Conservation (phyloP, 23 tunicate species). For the Trididemnum clinides region DNA sequence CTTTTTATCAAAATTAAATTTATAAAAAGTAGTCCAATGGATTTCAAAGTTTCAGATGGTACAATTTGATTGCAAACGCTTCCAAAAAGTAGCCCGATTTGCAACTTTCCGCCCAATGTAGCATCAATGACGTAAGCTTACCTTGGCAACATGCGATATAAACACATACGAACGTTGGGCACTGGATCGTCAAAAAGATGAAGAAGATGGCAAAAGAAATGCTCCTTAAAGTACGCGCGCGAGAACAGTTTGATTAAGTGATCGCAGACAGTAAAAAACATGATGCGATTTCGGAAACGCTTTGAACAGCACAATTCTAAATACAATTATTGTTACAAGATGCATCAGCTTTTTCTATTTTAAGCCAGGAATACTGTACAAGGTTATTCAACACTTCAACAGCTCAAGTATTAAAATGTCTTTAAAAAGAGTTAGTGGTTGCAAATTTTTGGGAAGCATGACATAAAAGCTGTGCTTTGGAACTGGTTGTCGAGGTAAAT, state of each 20-base stretch:
- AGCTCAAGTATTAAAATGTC: neutral
- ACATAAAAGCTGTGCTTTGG: neutral
- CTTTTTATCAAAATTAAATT: too few species aligned
- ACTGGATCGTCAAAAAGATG: conserved; percentile 34
- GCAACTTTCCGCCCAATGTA: too few species aligned
- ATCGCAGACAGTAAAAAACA: conserved; percentile 27
- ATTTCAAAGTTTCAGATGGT: too few species aligned
- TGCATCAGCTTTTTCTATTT: too few species aligned
- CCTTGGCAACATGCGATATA: conserved; percentile 40
- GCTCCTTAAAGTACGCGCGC: conserved; percentile 27
- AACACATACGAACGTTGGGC: conserved; percentile 45
- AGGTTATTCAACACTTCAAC: too few species aligned
- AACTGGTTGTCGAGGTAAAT: too few species aligned
- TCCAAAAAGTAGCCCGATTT: too few species aligned
- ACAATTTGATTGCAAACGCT: too few species aligned
- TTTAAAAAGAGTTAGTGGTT: neutral
- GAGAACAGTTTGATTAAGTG: conserved; percentile 33
- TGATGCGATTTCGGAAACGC: conserved; percentile 25
- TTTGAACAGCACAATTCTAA: conserved; percentile 27
- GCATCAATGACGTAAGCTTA: neutral
- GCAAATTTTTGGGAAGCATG: neutral
- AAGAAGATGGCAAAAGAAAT: conserved; percentile 31
- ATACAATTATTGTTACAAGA: too few species aligned
- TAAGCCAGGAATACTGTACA: too few species aligned
- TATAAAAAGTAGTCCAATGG: too few species aligned